These are phyloP conservation scores for Saccopteryx leptura DNA, from an alignment of 2,113 vertebrate species.

Conservation along the genomic window DNA sequence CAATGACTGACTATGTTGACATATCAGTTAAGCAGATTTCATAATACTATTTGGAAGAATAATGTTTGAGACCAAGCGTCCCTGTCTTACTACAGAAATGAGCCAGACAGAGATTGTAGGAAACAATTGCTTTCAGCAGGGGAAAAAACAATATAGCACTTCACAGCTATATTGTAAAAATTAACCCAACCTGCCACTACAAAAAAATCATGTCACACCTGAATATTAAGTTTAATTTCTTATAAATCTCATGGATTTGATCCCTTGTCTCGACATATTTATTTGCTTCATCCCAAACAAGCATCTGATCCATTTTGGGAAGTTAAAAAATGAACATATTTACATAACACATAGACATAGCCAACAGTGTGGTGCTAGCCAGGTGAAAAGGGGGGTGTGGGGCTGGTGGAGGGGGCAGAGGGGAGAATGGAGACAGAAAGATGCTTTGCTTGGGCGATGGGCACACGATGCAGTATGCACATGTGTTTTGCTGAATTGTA, in stretches of 20 bases:
- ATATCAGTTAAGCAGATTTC: conserved; percentile 17
- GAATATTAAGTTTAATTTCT: conserved; percentile 93
- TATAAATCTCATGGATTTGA: conserved; percentile 96
- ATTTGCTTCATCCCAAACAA: conserved; percentile 94
- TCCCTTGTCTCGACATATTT: conserved; percentile 94
- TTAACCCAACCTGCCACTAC: neutral
- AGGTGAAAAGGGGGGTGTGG: too few relatives aligned
- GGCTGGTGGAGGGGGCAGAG: too few relatives aligned
- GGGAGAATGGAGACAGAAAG: too few relatives aligned
- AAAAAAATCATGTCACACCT: conserved; percentile 78
- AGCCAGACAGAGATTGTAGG: conserved; percentile 82
- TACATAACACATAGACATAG: too few relatives aligned
- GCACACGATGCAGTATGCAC: too few relatives aligned
- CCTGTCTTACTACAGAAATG: conserved; percentile 75
- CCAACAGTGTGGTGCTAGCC: too few relatives aligned
- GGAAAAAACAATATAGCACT: conserved; percentile 63
- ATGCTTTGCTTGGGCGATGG: too few relatives aligned
- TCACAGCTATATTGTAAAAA: conserved; percentile 30
- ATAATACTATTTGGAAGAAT: neutral
- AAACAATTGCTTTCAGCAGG: conserved; percentile 58
- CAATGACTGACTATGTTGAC: neutral
- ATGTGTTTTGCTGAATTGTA: too few relatives aligned
- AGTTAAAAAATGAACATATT: conserved; percentile 63
- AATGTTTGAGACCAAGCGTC: conserved; percentile 82
- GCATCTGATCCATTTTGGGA: conserved; percentile 95